Evolutionary conservation across 2,113 vertebrate genomes (phyloP).

Genomic region (Antechinus flavipes): DNA sequence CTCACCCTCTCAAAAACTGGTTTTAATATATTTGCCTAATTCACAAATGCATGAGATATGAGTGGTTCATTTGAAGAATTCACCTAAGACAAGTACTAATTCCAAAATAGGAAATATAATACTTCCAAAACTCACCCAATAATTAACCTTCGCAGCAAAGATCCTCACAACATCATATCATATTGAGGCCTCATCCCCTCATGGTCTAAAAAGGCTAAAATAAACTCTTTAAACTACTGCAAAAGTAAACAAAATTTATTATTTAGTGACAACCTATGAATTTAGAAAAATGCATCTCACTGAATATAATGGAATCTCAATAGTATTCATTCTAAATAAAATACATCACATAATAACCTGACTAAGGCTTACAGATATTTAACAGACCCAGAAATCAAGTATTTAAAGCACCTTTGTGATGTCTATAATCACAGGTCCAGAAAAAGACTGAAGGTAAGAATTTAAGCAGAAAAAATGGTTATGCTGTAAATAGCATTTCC

Average conservation of each 20-base stretch:
- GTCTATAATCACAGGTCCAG: slow-evolving; percentile 2
- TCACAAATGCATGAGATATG: not conserved
- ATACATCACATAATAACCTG: slow-evolving; percentile 10
- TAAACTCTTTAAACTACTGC: slow-evolving; percentile 15
- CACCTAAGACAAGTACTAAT: not conserved
- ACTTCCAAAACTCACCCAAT: slow-evolving; percentile 15
- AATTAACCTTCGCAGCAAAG: slow-evolving; percentile 33
- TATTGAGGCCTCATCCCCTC: slow-evolving; percentile 11
- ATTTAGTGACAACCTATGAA: slow-evolving; percentile 8
- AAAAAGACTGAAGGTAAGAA: slow-evolving; percentile 31
- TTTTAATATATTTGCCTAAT: not conserved
- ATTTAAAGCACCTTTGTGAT: not conserved
- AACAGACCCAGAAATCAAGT: not conserved
- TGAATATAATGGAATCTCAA: slow-evolving; percentile 29
- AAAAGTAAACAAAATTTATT: slow-evolving; percentile 26
- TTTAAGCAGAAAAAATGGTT: slow-evolving; percentile 11
- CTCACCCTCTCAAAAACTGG: not conserved
- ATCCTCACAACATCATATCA: slow-evolving; percentile 18
- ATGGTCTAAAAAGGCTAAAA: slow-evolving; percentile 16
- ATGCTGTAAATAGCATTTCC: not conserved
- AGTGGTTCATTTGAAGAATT: not conserved
- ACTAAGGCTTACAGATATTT: slow-evolving; percentile 7
- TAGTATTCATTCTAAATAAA: slow-evolving; percentile 40
- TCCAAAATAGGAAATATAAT: slow-evolving; percentile 12
- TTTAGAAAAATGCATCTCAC: slow-evolving; percentile 21